These are phyloP conservation scores for Strix uralensis DNA, from an alignment of 2,113 vertebrate species.

Conservation along the genomic window DNA sequence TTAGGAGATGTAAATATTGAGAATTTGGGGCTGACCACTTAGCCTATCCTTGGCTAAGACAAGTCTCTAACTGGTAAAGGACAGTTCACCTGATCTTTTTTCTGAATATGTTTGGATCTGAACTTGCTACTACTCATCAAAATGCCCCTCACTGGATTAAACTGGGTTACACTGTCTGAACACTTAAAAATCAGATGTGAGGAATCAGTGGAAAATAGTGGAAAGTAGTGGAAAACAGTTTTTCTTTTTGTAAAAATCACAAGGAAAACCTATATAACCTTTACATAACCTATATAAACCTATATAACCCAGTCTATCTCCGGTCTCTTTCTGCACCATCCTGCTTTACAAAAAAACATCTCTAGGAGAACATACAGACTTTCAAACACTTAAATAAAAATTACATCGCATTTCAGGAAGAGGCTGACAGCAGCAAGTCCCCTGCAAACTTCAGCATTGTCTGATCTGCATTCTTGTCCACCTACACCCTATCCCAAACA, in stretches of 20 bases:
- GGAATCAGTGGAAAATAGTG: neutral
- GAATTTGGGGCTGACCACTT: neutral
- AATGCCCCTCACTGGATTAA: neutral
- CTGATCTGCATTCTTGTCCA: conserved; percentile 74
- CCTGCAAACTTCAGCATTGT: conserved; percentile 65
- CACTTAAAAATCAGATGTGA: neutral
- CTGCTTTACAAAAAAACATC: conserved; percentile 10
- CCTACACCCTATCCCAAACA: conserved; percentile 78
- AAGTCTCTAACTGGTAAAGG: neutral
- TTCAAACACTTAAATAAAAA: conserved; percentile 34
- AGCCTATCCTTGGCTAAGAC: neutral
- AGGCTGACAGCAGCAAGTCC: conserved; percentile 57
- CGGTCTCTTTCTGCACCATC: conserved; percentile 19
- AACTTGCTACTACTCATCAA: neutral
- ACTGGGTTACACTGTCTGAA: neutral
- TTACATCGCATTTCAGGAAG: conserved; percentile 23
- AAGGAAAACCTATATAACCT: neutral
- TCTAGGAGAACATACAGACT: conserved; percentile 26
- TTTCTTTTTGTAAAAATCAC: neutral
- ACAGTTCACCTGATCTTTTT: neutral
- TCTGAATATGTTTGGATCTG: neutral
- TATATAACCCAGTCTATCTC: neutral
- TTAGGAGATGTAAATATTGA: neutral
- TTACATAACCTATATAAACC: neutral
- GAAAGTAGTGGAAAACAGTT: neutral